A percentile compares a stretch with the other conserved stretches of the same genome.
Conservation (phyloP, 2,888 invertebrate genomes). For the Nasonovia ribisnigri region DNA sequence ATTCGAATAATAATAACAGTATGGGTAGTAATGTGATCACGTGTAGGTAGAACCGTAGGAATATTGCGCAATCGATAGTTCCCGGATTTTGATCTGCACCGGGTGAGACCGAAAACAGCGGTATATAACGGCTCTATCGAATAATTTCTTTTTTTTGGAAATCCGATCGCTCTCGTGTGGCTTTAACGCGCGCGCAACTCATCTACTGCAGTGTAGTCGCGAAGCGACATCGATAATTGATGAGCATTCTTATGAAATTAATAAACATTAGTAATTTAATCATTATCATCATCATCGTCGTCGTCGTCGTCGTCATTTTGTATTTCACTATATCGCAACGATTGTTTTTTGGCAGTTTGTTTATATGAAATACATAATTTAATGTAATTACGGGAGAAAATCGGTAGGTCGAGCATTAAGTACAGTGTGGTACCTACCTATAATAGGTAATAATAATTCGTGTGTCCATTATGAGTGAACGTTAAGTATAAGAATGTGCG, state of each 20-base stretch:
- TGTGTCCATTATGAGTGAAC: neutral
- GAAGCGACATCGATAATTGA: neutral
- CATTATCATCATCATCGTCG: neutral
- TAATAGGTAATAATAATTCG: neutral
- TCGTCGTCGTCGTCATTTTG: no score
- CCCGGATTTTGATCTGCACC: neutral
- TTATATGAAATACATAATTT: neutral
- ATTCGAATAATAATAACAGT: slow-evolving; percentile 37
- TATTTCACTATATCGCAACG: neutral
- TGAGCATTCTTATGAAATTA: neutral
- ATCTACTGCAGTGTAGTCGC: neutral
- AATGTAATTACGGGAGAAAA: neutral
- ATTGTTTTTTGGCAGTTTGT: neutral
- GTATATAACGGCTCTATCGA: neutral
- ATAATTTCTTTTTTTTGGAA: neutral
- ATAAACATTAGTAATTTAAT: no score
- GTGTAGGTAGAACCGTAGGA: neutral
- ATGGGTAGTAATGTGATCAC: neutral
- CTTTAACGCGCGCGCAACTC: neutral
- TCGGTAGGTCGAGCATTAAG: neutral
- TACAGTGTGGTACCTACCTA: neutral
- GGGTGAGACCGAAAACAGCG: neutral
- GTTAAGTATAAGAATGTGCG: neutral
- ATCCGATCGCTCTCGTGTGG: neutral
- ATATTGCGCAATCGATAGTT: neutral